Base-by-base conservation (phyloP, 2,888 invertebrate species). In the Eubasilissa splendida region DNA sequence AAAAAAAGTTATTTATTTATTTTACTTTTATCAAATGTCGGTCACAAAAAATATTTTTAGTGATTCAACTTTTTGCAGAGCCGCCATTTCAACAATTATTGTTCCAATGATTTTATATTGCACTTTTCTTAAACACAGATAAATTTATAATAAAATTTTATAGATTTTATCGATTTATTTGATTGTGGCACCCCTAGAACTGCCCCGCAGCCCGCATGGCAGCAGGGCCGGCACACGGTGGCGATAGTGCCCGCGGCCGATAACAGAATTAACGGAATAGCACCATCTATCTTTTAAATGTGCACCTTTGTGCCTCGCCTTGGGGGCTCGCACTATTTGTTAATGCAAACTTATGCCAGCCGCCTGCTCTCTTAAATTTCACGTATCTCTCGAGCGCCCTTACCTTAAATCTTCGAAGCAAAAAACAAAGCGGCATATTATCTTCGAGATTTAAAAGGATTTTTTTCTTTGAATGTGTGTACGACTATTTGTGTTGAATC, bases 191-290 rank as follows among this genome's bases (percentile, higher is more conserved):
- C 33, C 75, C 60, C 75, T 75, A n/a, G 1, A 53, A 11, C 31
- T 5, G 11, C 14, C 50, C 14, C 42, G 7, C 50, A 5, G 52
- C 42, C 31, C 12, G n/a, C 12, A n/a, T 33, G n/a, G 50, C 3
- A 9, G 86, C 87, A 84, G 84, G 83, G 84, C 83, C 77, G 79
- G 81, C 81, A 81, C 82, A 84, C 82, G 84, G 82, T 88, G 88
- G 88, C 88, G 88, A 89, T 76, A 60, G 89, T 89, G 90, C 89
- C 87, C 87, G 85, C 87, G 87, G 89, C 89, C 91, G 92, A 92
- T 92, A 92, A 92, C 91, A 91, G 92, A 92, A 92, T 92, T 92
- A 92, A 91, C 91, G 91, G 89, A 92, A 92, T 91, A 89, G 91
- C 89, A 89, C 91, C 90, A 92, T 92, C 91, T 91, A 89, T 92